Evolutionary conservation across 2,113 vertebrate genomes (phyloP).

Genomic region (Arizona elegans): DNA sequence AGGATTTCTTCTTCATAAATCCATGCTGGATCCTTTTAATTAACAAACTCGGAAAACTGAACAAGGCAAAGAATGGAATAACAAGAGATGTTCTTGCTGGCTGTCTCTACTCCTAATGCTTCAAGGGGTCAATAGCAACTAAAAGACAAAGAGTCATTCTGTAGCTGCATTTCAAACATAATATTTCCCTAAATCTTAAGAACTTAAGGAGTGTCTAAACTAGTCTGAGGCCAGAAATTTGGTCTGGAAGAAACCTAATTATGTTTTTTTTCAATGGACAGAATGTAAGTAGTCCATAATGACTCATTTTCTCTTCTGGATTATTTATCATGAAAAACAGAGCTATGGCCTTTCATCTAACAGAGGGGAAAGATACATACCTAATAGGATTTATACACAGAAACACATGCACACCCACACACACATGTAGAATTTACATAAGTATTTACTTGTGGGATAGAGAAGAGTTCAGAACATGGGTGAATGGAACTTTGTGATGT

Average conservation of each 20-base stretch:
- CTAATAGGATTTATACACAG: background rate
- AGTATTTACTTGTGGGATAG: background rate
- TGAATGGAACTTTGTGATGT: background rate
- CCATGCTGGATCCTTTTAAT: background rate
- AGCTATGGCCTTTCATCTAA: background rate
- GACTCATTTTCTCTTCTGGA: background rate
- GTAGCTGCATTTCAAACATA: background rate
- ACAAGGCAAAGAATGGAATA: background rate
- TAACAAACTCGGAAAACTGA: background rate
- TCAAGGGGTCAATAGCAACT: background rate
- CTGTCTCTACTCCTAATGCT: background rate
- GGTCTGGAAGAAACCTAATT: background rate
- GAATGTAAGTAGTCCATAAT: background rate
- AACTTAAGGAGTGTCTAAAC: background rate
- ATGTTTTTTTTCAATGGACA: background rate
- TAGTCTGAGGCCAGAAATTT: background rate
- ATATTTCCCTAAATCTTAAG: background rate
- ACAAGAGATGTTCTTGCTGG: background rate
- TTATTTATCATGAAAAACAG: background rate
- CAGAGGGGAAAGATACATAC: background rate
- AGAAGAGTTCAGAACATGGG: background rate
- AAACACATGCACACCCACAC: background rate
- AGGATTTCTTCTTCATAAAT: background rate
- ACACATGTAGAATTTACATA: background rate
- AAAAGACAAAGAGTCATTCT: background rate